Base-by-base conservation (phyloP, 2,113 vertebrate species). In the Muntiacus muntjak region DNA sequence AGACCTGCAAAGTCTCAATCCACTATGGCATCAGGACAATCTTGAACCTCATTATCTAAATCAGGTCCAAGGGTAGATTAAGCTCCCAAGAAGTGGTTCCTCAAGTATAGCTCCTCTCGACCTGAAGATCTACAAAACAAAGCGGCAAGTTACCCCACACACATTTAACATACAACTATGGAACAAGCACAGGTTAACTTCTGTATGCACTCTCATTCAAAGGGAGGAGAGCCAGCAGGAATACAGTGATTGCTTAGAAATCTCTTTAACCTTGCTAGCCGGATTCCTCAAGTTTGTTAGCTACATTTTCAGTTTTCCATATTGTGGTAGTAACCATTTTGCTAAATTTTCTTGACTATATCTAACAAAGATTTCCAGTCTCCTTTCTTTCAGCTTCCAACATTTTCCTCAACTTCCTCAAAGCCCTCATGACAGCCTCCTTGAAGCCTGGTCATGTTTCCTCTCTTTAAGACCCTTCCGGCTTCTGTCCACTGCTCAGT, bases 111-210 rank as follows among this genome's bases (percentile, higher is more conserved):
- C 58, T 90, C 90, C 40, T 97, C 92, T 87, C 67, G 47, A 90
- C 92, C 55, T 84, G 79, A 97, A 95, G 71, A 89, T 79, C 94
- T 97, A 82, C 57, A 81, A 95, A 97, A 94, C 40, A 97, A 95
- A 96, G 90, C 25, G 25, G 12, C 52, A 90, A 33, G 40, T 97
- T 95, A 97, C 71, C 50, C 71, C 52, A 43, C 21, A 85, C 14
- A 7, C 21, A 67, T 11, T 45, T 33, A 91, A 85, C 50, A 74
- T 3, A n/a, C 13, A 58, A 28, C 3, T 21, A 13, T 25, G 33
- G 36, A 4, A 28, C 30, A 52, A 94, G 26, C 88, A 88, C 0
- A 88, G 58, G 85, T 17, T 58, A 86, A 84, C 45, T 57, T 78
- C 30, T 67, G 50, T 0, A 87, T 52, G 28, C 6, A 54, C 8